Percentiles rank a stretch among this genome's conserved stretches.
phyloP scores from a whole-genome alignment of 2,888 invertebrate species.

The Amphipyra tragopoginis region DNA sequence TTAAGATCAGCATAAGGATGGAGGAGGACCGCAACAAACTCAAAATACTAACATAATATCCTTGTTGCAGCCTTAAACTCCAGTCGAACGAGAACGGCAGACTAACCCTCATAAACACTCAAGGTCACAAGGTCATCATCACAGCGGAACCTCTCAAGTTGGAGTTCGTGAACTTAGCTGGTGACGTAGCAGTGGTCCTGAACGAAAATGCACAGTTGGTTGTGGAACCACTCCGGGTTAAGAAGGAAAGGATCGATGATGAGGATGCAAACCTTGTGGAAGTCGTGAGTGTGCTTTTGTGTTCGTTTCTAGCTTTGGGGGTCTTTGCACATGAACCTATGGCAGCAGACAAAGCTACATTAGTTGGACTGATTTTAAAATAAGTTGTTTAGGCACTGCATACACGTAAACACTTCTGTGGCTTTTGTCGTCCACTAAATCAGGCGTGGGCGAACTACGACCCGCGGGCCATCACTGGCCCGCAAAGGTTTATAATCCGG shows the following conservation, averaged over 20 bases:
- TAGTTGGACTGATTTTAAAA: no score
- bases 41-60: background rate
- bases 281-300: slow-evolving; percentile 74
- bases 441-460: no score
- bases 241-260: slow-evolving; percentile 86
- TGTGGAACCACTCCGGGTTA: slow-evolving; percentile 96
- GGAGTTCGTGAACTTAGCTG: slow-evolving; percentile 93
- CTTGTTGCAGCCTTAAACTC: slow-evolving; percentile 74
- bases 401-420: no score
- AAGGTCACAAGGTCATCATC: slow-evolving; percentile 89
- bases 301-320: slow-evolving; percentile 35
- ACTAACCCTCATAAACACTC: slow-evolving; percentile 74
- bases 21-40: no score
- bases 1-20: no score
- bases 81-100: slow-evolving; percentile 76
- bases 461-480: no score
- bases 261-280: slow-evolving; percentile 70
- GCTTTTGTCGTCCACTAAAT: no score
- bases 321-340: background rate
- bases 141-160: slow-evolving; percentile 94
- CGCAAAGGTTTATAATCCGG: no score
- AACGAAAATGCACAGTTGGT: slow-evolving; percentile 97
- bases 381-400: no score
- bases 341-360: no score
- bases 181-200: slow-evolving; percentile 93